Evolutionary conservation across 2,113 vertebrate species (phyloP).

Genomic region (Thalassoma bifasciatum): DNA sequence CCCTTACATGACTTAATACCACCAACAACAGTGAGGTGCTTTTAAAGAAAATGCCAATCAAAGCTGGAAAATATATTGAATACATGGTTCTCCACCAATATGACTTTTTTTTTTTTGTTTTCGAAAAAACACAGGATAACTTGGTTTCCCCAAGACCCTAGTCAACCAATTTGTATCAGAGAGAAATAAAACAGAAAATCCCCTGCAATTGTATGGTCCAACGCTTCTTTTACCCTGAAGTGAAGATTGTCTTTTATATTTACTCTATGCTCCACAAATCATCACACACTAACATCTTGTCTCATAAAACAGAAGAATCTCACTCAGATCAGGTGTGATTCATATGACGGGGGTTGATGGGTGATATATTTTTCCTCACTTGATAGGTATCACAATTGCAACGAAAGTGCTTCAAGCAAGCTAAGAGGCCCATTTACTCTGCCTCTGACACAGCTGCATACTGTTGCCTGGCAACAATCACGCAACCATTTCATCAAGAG

Average conservation of each 20-base stretch:
- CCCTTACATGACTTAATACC: too few relatives aligned
- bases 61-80: too few relatives aligned
- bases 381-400: constrained; percentile 25
- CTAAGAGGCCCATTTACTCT: constrained; percentile 32
- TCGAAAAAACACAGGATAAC: too few relatives aligned
- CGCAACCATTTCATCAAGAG: constrained; percentile 48
- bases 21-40: too few relatives aligned
- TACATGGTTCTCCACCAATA: too few relatives aligned
- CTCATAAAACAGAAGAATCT: neutral
- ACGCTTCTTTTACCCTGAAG: neutral
- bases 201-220: neutral
- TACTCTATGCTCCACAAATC: neutral
- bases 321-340: neutral
- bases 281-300: neutral
- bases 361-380: constrained; percentile 26
- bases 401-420: constrained; percentile 37
- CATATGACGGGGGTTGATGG: constrained; percentile 3
- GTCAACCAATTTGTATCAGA: neutral
- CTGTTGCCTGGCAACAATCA: constrained; percentile 73
- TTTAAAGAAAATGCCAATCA: too few relatives aligned
- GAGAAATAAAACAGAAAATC: neutral
- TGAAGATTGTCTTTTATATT: neutral
- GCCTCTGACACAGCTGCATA: constrained; percentile 45
- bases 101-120: too few relatives aligned
- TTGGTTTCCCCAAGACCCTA: neutral